These are phyloP conservation scores for Ariolimax columbianus DNA, from an alignment of 2,888 invertebrate species.

Conservation along the genomic window DNA sequence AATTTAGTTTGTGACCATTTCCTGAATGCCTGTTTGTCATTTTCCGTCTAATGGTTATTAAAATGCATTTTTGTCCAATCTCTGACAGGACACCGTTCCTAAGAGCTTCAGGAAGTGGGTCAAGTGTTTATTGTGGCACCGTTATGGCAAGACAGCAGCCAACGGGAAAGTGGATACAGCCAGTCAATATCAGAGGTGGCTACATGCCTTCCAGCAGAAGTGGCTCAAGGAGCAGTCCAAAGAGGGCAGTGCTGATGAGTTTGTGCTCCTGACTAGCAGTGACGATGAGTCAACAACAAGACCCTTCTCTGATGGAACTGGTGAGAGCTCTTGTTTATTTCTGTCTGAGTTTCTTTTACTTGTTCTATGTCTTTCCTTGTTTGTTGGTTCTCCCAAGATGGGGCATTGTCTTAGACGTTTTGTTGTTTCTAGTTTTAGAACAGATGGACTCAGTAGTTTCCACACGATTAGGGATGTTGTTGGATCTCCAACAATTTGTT, in stretches of 20 bases:
- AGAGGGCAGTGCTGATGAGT: neutral
- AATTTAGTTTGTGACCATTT: too few species aligned
- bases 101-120: conserved; percentile 44
- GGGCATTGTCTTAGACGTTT: too few species aligned
- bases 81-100: conserved; percentile 38
- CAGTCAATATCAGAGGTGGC: conserved; percentile 16
- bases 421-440: too few species aligned
- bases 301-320: neutral
- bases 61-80: too few species aligned
- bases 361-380: too few species aligned
- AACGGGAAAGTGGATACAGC: neutral
- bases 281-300: conserved; percentile 21
- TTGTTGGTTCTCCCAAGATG: too few species aligned
- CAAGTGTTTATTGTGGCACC: conserved; percentile 41
- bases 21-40: too few species aligned
- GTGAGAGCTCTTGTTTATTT: neutral
- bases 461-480: too few species aligned
- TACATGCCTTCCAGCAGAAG: conserved; percentile 38
- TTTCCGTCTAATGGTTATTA: too few species aligned
- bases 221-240: conserved; percentile 31
- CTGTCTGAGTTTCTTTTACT: too few species aligned
- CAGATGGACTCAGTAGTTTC: too few species aligned
- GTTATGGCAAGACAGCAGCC: conserved; percentile 3
- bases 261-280: conserved; percentile 6
- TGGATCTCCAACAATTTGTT: too few species aligned